Evolutionary conservation across 2,113 vertebrate genomes (phyloP), one percentile per base, ranked within the genome.

Genomic region (Gila orcuttii): DNA sequence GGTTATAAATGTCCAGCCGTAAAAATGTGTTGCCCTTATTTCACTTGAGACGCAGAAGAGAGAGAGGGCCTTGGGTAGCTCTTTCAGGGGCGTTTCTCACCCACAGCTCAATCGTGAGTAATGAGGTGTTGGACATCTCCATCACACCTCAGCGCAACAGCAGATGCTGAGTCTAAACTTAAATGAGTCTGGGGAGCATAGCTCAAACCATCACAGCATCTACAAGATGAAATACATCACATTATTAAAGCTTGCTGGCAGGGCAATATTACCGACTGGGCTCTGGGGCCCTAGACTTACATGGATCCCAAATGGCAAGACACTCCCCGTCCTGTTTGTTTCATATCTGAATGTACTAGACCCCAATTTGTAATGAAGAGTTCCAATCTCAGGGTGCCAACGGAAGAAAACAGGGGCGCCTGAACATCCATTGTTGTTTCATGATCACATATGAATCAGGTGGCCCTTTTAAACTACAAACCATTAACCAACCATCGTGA

Each of bases 1-100:
- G 62, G 85, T 86, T 86, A 80, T 80, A 80, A 86, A 86, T 86
- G 68, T 86, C 62, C 77, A 19, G 85, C 55, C 19, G 60, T 57
- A 69, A 73, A 80, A 79, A 59, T 78, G 68, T 86, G 52, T 71
- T 60, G 77, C 52, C 64, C 64, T 45, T 66, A 82, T 82, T 82
- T 69, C 39, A 42, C 39, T 47, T 80, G 79, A 80, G n/a, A 80
- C 15, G 1, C n/a, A 47, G 39, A 77, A 55, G 59, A 81, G 62
- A 68, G 57, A 64, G 59, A 80, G 60, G 15, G 42, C 42, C 62
- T 82, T 82, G 42, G 60, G 79, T 68, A 82, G 45, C 79, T 82
- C 62, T 52, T 69, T 68, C 21, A 68, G 42, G 25, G 62, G 45
- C 1, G 25, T 82, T 69, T 52, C 62, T 52, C 80, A 55, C 7